Base-by-base conservation (phyloP, 2,113 vertebrate species). In the Apteryx owenii region DNA sequence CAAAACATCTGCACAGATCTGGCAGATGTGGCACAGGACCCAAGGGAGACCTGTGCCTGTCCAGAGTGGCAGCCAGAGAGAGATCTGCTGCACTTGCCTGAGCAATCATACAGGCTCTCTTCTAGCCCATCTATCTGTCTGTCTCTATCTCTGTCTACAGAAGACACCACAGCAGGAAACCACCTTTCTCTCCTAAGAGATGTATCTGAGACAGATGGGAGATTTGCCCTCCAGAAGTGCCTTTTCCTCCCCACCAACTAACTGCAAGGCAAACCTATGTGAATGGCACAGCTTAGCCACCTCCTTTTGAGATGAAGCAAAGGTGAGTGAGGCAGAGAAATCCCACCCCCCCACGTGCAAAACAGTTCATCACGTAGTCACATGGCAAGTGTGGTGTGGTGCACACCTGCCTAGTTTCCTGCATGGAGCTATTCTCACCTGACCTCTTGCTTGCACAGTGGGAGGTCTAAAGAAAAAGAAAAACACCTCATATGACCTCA, bases 341-440 rank as follows among this genome's bases (percentile, higher is more conserved):
- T 77, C 44, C 58, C 64, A 53, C 8, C 46, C 36, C 36, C 42
- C 50, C 22, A 10, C 8, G 5, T 26, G 16, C 36, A 66, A 33
- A 53, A 69, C 1, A 22, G 48, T 40, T 92, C 31, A 86, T 20
- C 7, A 0, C 0, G 60, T 20, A 28, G 21, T 60, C 10, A 5
- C 26, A 48, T 12, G 38, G 7, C 0, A 2, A 72, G 13, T 5
- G 40, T 3, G 20, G 22, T 61, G n/a, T 26, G 44, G 13, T 73
- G 53, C 64, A 36, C 23, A 48, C 36, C 36, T 81, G n/a, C 19
- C 28, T n/a, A 8, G 4, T 50, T 69, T 5, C 46, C 76, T 62
- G 1, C 31, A 36, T 6, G 44, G 62, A 51, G 40, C 1, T 1
- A 25, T n/a, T 78, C 36, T 42, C 31, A 29, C 4, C 5, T 6